Base-by-base conservation (phyloP, 2,113 vertebrate species). In the Cottus gobio region DNA sequence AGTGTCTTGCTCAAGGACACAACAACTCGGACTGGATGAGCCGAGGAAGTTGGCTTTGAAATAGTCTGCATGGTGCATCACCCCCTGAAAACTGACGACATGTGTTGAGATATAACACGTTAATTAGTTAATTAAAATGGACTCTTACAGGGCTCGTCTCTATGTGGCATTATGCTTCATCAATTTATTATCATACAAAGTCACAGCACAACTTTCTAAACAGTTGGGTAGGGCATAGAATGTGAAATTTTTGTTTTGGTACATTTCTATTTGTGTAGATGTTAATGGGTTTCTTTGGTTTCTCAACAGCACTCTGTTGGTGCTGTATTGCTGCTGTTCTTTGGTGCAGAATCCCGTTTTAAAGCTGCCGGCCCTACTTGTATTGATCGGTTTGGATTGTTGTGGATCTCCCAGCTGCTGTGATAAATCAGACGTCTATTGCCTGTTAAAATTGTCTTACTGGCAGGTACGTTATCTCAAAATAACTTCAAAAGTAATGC, bases 351-450 rank as follows among this genome's bases (percentile, higher is more conserved):
- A 31, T 71, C 52, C 0, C 18, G 37, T 16, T 69, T 34, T 5
- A 69, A 54, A 37, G 44, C 5, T 31, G 30, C 39, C 39, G 12
- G 57, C 22, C 22, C 3, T 16, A 52, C 24, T 64, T 39, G 0
- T 54, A 6, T 22, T 28, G 3, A 63, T 26, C n/a, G 18, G 42
- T 31, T 13, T 12, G 7, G n/a, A 31, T 39, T 60, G 42, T 57
- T 57, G 50, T 66, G 16, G 31, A 34, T 62, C 26, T 30, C 28
- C 28, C 8, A 36, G 20, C 64, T 61, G 8, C 31, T 60, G 39
- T 60, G n/a, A 61, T 52, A 16, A 24, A 75, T 44, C 28, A 56
- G 10, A 70, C 28, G 12, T 16, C n/a, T 75, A 62, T 80, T 66
- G 10, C 9, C 16, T 62, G 57, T 54, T 78, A 24, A 46, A 44